Conservation (phyloP, 2,113 vertebrate genomes). For the Menura novaehollandiae region DNA sequence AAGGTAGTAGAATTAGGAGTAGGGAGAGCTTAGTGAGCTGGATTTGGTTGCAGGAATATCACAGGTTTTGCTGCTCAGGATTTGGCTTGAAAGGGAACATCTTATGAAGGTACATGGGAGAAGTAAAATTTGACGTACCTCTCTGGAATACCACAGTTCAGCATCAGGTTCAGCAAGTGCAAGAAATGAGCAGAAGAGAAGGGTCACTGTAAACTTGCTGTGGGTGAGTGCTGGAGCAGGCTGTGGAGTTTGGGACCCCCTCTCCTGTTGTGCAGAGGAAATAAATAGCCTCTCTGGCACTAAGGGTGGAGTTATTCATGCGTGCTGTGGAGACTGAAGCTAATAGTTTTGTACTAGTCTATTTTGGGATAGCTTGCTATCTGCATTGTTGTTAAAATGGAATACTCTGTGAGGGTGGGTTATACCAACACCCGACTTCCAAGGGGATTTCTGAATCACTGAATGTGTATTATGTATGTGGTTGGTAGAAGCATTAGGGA, state of each 20-base stretch:
- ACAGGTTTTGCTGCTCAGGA: not conserved
- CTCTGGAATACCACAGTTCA: not conserved
- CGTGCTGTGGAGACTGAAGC: not conserved
- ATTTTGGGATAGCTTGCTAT: not conserved
- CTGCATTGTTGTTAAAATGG: not conserved
- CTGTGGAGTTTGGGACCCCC: not conserved
- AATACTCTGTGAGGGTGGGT: not conserved
- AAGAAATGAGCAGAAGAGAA: not conserved
- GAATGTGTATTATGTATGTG: not conserved
- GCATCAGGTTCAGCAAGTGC: not conserved
- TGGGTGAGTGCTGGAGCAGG: accelerated
- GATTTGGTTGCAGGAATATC: not conserved
- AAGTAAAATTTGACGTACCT: not conserved
- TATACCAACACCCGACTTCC: not conserved
- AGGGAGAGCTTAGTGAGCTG: not conserved
- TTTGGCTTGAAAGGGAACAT: not conserved
- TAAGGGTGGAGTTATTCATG: not conserved
- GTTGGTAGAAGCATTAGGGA: not conserved
- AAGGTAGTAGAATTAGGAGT: not conserved
- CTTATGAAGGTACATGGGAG: accelerated
- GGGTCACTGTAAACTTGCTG: not conserved
- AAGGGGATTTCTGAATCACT: not conserved
- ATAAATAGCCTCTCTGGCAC: not conserved
- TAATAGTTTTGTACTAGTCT: not conserved
- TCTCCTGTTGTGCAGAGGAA: not conserved